phyloP scores from a whole-genome alignment of 1,140 invertebrate genomes.

The Cyrtorhinus lividipennis region DNA sequence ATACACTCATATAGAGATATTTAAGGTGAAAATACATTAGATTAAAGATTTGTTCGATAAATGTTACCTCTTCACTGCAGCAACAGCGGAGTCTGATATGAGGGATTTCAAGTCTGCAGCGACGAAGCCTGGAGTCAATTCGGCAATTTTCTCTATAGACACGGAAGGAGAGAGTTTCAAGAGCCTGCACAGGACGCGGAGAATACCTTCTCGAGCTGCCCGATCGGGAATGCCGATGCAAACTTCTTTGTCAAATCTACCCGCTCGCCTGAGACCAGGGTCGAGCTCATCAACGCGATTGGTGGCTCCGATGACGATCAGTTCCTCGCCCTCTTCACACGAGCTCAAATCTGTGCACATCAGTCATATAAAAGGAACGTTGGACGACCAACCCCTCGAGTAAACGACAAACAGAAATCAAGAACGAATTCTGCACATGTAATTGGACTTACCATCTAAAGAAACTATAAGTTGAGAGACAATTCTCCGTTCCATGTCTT shows the following conservation, averaged over 20 bases:
- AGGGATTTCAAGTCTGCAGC: constrained; percentile 85
- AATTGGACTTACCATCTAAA: constrained; percentile 67
- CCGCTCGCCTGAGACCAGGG: constrained; percentile 77
- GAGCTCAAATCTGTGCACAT: constrained; percentile 44
- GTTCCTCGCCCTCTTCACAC: constrained; percentile 39
- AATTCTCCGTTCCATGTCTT: constrained; percentile 90
- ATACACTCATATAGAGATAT: too few relatives aligned
- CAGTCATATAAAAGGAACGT: constrained; percentile 11
- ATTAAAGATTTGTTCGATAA: constrained; percentile 22
- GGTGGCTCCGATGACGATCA: constrained; percentile 88
- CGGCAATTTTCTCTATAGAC: constrained; percentile 55
- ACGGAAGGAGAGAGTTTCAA: constrained; percentile 53
- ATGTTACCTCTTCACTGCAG: constrained; percentile 59
- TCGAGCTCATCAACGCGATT: constrained; percentile 87
- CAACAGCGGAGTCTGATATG: constrained; percentile 69
- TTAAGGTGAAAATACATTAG: too few relatives aligned
- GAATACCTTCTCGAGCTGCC: constrained; percentile 56
- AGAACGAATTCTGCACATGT: too few relatives aligned
- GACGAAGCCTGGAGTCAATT: constrained; percentile 88
- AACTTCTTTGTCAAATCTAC: constrained; percentile 87
- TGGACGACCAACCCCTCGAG: too few relatives aligned
- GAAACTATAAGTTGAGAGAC: constrained; percentile 81
- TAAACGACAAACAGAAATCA: too few relatives aligned
- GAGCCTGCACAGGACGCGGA: constrained; percentile 51
- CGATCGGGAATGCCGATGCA: constrained; percentile 83